A percentile compares a stretch with the other conserved stretches of the same genome.
phyloP scores from a whole-genome alignment of 2,113 vertebrate species.

The Pseudois nayaur region DNA sequence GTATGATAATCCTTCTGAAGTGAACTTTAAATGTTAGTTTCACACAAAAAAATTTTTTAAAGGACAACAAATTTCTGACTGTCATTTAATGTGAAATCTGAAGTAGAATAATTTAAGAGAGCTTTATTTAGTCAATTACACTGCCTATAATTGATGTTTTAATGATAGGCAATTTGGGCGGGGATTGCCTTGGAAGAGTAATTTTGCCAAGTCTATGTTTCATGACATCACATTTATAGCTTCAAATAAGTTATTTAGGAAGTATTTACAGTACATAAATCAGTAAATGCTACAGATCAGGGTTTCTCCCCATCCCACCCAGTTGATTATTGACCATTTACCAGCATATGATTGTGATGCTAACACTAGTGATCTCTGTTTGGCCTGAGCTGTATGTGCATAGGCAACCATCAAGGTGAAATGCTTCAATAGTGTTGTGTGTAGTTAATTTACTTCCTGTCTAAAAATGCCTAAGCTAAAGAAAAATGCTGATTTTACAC shows the following conservation, averaged over 20 bases:
- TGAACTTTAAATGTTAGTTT: slow-evolving; percentile 30
- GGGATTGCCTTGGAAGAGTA: background rate
- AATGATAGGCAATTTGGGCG: background rate
- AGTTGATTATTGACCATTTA: background rate
- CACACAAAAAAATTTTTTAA: background rate
- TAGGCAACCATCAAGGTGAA: background rate
- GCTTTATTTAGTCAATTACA: background rate
- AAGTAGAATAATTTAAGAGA: background rate
- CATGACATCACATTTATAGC: background rate
- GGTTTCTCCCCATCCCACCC: accelerated
- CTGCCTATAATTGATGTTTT: background rate
- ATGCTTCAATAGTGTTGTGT: background rate
- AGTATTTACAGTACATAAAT: background rate
- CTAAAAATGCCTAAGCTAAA: background rate
- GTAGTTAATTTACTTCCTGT: background rate
- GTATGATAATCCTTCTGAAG: background rate
- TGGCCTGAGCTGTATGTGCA: background rate
- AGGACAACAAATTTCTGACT: background rate
- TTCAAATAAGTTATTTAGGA: background rate
- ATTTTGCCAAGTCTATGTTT: background rate
- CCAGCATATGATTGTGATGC: background rate
- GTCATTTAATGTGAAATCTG: background rate
- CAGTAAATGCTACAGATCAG: background rate
- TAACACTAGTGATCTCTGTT: background rate
- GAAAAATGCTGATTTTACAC: background rate